Evolutionary conservation across 2,888 invertebrate genomes (phyloP).

Genomic region (Oscheius sp.): DNA sequence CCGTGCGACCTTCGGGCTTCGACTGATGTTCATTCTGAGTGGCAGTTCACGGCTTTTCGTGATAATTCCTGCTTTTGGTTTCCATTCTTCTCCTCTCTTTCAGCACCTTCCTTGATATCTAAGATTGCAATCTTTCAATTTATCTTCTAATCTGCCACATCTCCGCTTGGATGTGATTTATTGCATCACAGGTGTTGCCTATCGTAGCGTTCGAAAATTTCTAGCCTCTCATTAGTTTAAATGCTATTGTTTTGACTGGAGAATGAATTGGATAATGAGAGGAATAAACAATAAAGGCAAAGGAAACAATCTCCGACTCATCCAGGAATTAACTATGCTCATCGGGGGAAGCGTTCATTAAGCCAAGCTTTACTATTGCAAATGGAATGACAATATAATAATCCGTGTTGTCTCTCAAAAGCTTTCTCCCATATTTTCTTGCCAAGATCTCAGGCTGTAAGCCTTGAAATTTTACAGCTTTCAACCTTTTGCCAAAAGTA

Average conservation of each 20-base stretch:
- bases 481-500: no score
- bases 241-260: not conserved
- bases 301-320: conserved; percentile 6
- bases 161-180: conserved; percentile 16
- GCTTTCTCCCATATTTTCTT: not conserved
- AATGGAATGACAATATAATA: not conserved
- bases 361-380: not conserved
- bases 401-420: not conserved
- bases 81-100: not conserved
- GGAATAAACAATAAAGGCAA: conserved; percentile 5
- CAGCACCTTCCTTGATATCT: conserved; percentile 3
- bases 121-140: conserved; percentile 18
- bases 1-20: not conserved
- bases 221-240: not conserved
- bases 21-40: conserved; percentile 6
- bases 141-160: conserved; percentile 19
- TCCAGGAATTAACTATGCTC: conserved; percentile 17
- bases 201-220: conserved; percentile 7
- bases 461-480: not conserved
- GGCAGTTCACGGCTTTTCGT: conserved; percentile 25
- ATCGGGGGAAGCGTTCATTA: conserved; percentile 18
- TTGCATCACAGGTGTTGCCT: conserved; percentile 20
- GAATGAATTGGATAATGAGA: not conserved
- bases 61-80: conserved; percentile 11
- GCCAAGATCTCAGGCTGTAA: not conserved